Conservation (phyloP, 2,113 vertebrate species). For the Geococcyx californianus region DNA sequence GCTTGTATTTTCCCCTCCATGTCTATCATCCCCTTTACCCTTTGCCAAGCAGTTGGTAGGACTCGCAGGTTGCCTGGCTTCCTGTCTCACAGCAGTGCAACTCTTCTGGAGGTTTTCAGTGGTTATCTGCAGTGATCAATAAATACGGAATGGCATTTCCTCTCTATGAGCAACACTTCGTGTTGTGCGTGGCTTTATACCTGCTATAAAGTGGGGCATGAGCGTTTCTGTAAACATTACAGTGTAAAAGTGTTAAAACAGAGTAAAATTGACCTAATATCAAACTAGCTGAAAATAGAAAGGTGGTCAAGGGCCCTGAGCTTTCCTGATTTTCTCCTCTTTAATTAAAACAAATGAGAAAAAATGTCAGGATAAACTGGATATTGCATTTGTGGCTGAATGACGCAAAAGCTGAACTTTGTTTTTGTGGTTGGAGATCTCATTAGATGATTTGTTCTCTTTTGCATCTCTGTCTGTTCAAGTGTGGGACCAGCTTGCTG, state of each 20-base stretch:
- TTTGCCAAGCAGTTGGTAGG: neutral
- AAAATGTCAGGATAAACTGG: neutral
- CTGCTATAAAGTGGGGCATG: accelerated
- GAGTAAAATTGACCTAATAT: neutral
- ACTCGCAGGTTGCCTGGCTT: neutral
- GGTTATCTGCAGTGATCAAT: neutral
- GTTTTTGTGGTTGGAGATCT: neutral
- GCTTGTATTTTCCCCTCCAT: accelerated
- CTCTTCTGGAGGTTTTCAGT: neutral
- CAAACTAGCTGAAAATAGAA: neutral
- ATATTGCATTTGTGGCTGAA: neutral
- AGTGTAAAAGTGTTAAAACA: neutral
- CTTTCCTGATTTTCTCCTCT: neutral
- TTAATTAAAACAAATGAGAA: neutral
- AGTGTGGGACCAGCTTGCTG: neutral
- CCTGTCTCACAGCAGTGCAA: neutral
- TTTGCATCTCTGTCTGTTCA: too few species aligned
- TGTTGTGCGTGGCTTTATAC: neutral
- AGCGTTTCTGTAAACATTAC: neutral
- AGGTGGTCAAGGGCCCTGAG: neutral
- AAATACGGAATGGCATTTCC: neutral
- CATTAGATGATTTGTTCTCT: neutral
- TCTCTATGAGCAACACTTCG: neutral
- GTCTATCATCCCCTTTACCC: neutral
- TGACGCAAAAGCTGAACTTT: too few species aligned